Base-by-base conservation (phyloP, 2,113 vertebrate species). In the Microtus richardsoni region DNA sequence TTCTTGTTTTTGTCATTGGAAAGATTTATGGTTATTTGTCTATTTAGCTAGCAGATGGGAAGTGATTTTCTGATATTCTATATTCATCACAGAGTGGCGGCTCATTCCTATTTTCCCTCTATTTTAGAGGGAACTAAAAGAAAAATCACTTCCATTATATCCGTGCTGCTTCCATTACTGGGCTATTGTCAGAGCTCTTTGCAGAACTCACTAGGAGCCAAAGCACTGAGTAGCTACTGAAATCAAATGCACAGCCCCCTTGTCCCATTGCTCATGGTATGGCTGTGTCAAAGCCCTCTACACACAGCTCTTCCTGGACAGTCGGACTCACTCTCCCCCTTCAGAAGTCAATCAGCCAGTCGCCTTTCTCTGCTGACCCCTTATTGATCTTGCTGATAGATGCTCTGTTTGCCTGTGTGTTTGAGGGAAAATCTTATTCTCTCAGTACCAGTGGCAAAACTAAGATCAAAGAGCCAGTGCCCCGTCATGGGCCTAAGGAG, bases 11-110 rank as follows among this genome's bases (percentile, higher is more conserved):
- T 98, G 98, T 98, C 98, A 98, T 97, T 95, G 96, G 58, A 89
- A 98, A 97, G 97, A 98, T 98, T 99, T 98, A 98, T 97, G 88
- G 92, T 85, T 98, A 97, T 96, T 97, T 97, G 93, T 97, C 97
- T 98, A 97, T 96, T 98, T 98, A 98, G 96, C 97, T 98, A 98
- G 98, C 98, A 99, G 98, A 99, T 99, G 98, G 98, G 97, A 98
- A 96, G 96, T 98, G 97, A 98, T 97, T 98, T 97, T 84, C 96
- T 96, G 95, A 95, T 91, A 88, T 78, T 97, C 88, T 96, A 12
- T 79, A 97, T 97, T 96, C 92, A 96, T 93, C 91, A 91, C 73
- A 8, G 91, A 97, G 74, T 44, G 95, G 96, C 98, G 98, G 96
- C 96, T 98, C 97, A 97, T 98, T 98, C 95, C 96, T 97, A 98